These are phyloP conservation scores for Scartelaos histophorus DNA, from an alignment of 2,113 vertebrate species.

Conservation along the genomic window DNA sequence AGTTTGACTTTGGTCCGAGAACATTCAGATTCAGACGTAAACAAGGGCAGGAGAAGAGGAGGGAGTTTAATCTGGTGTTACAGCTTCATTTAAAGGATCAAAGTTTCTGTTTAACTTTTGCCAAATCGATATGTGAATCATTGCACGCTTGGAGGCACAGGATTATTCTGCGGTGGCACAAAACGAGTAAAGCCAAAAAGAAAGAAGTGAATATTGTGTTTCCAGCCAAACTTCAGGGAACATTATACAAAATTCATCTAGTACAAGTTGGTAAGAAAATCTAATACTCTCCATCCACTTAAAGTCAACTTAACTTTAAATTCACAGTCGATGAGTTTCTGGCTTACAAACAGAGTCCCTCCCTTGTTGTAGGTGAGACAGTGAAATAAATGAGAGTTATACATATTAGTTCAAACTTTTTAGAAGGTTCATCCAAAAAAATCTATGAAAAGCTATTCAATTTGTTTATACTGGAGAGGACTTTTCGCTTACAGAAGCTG, in stretches of 20 bases:
- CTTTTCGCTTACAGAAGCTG: no score
- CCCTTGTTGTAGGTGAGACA: not conserved
- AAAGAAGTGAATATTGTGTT: not conserved
- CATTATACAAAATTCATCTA: not conserved
- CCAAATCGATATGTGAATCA: not conserved
- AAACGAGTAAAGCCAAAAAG: not conserved
- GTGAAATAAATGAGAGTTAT: not conserved
- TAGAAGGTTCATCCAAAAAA: no score
- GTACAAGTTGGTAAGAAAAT: not conserved
- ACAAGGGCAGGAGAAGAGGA: constrained; percentile 23
- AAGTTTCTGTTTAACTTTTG: not conserved
- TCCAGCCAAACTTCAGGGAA: not conserved
- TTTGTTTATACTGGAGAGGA: no score
- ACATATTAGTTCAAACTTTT: not conserved
- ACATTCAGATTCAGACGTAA: constrained; percentile 37
- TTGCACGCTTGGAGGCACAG: not conserved
- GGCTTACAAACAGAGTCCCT: not conserved
- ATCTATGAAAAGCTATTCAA: no score
- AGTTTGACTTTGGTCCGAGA: constrained; percentile 46
- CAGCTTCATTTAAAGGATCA: not conserved
- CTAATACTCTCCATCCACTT: not conserved
- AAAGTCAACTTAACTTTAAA: not conserved
- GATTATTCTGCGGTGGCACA: not conserved
- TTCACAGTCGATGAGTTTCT: not conserved
- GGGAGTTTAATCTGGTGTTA: constrained; percentile 9